Evolutionary conservation across 2,888 invertebrate species (phyloP).

Genomic region (Ochropleura leucogaster): DNA sequence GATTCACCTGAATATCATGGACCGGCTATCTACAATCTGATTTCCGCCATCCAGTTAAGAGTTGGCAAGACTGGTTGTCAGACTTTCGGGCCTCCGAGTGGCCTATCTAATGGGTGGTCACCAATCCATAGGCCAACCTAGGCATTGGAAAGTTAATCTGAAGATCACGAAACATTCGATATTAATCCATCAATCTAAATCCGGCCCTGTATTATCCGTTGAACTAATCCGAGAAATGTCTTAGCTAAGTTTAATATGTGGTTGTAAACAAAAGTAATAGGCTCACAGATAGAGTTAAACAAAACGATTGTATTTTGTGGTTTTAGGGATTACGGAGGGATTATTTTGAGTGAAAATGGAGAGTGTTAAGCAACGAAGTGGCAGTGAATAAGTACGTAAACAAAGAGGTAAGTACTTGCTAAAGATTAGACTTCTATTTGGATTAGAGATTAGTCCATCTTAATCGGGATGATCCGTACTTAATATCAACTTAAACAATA

Average conservation of each 20-base stretch:
- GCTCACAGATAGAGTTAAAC: conserved; percentile 35
- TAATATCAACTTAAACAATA: neutral
- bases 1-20: too few relatives aligned
- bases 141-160: too few relatives aligned
- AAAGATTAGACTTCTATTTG: neutral
- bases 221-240: conserved; percentile 49
- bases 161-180: neutral
- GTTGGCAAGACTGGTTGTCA: too few relatives aligned
- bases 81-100: too few relatives aligned
- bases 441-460: neutral
- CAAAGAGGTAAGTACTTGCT: conserved; percentile 6
- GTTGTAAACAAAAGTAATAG: conserved; percentile 51
- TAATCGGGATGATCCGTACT: neutral
- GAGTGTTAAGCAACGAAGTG: conserved; percentile 9
- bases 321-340: conserved; percentile 41
- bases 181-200: conserved; percentile 15
- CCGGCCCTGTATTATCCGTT: conserved; percentile 45
- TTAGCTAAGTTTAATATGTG: conserved; percentile 52
- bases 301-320: conserved; percentile 37
- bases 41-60: too few relatives aligned
- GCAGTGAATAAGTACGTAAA: conserved; percentile 13
- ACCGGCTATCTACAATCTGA: too few relatives aligned
- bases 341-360: conserved; percentile 24
- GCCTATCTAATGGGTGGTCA: too few relatives aligned
- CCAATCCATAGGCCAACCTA: too few relatives aligned